phyloP scores from a whole-genome alignment of 2,797 vertebrate genomes.

The Clarias laeviceps region DNA sequence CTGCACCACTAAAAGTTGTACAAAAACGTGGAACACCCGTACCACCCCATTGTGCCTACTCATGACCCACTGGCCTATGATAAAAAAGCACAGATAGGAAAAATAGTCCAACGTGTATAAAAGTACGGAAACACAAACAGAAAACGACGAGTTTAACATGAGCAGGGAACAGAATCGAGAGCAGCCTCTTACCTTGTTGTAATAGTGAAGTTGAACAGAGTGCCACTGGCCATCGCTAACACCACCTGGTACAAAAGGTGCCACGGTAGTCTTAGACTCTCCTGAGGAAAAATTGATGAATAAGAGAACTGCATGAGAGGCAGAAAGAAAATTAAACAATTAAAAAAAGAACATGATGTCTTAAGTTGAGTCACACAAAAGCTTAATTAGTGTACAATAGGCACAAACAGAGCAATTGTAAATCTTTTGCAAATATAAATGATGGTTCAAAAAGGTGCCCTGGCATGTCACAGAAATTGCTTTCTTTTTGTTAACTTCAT shows the following conservation, averaged over 20 bases:
- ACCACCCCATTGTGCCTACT: not conserved
- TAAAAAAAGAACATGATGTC: not conserved
- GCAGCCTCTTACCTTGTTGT: slow-evolving; percentile 91
- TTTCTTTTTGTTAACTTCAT: not conserved
- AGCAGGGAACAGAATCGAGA: not conserved
- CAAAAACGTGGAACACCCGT: not conserved
- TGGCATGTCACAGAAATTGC: slow-evolving; percentile 12
- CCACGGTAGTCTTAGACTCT: slow-evolving; percentile 88
- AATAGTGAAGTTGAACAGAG: slow-evolving; percentile 93
- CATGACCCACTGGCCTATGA: not conserved
- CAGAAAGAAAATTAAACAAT: not conserved
- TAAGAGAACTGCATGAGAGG: not conserved
- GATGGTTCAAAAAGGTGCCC: slow-evolving; percentile 12
- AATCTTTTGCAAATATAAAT: not conserved
- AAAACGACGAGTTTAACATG: not conserved
- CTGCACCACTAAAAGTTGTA: not conserved
- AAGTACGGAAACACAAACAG: slow-evolving; percentile 9
- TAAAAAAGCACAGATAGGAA: not conserved
- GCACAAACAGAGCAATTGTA: not conserved
- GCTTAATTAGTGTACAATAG: not conserved
- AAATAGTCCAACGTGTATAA: not conserved
- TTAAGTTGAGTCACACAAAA: not conserved
- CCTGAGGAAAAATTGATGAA: slow-evolving; percentile 70
- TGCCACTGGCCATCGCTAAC: slow-evolving; percentile 97
- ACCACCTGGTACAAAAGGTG: slow-evolving; percentile 83